Conservation (phyloP, 2,888 invertebrate genomes). For the Altica lythri region DNA sequence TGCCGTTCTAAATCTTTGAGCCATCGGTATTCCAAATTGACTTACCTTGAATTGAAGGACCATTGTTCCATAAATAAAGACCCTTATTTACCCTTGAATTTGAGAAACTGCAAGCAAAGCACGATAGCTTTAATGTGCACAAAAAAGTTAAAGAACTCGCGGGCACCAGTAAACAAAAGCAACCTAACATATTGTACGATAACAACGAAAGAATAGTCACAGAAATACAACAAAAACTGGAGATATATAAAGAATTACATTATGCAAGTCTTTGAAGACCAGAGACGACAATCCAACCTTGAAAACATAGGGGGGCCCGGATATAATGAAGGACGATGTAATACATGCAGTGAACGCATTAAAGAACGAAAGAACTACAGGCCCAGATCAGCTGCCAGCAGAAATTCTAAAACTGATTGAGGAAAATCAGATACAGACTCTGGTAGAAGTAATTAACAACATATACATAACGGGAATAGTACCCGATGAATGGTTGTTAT, state of each 20-base stretch:
- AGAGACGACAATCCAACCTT: conserved; percentile 2
- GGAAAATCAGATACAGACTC: conserved; percentile 1
- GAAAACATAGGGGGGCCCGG: background rate
- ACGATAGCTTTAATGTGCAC: conserved; percentile 1
- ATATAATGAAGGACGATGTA: conserved; percentile 1
- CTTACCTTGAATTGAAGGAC: too few relatives aligned
- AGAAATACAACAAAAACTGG: background rate
- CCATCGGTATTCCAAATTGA: too few relatives aligned
- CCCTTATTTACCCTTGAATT: too few relatives aligned
- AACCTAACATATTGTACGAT: background rate
- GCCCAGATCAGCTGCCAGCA: background rate
- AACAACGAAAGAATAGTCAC: background rate
- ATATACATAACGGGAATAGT: conserved; percentile 5
- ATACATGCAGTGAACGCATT: conserved; percentile 5
- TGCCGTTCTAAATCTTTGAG: too few relatives aligned
- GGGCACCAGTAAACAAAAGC: background rate
- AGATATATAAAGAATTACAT: conserved; percentile 3
- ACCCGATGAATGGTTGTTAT: background rate
- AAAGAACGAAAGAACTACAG: conserved; percentile 4
- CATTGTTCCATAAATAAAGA: too few relatives aligned
- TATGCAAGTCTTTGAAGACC: conserved; percentile 1
- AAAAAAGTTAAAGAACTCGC: background rate
- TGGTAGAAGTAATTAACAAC: conserved; percentile 5
- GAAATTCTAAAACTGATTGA: conserved; percentile 1
- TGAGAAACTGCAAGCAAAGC: too few relatives aligned